Conservation (phyloP, 2,113 vertebrate species). For the Tachysurus fulvidraco region DNA sequence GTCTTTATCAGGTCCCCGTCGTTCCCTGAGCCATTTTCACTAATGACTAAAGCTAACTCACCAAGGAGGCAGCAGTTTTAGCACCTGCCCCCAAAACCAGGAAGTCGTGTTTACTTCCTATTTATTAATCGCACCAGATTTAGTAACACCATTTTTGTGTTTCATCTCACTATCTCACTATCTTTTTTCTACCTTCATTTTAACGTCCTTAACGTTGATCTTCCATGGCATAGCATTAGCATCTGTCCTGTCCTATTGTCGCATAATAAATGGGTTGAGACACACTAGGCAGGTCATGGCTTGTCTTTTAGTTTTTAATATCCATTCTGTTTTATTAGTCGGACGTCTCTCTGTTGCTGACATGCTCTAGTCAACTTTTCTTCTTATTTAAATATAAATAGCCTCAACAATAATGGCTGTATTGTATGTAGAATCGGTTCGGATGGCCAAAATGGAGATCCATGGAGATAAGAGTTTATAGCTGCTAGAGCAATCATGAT, state of each 20-base stretch:
- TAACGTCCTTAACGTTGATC: constrained; percentile 58
- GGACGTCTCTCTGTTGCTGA: not conserved
- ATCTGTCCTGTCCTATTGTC: constrained; percentile 62
- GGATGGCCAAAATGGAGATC: not conserved
- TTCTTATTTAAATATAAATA: not conserved
- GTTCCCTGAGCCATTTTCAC: constrained; percentile 13
- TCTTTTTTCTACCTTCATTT: not conserved
- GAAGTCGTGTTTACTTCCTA: constrained; percentile 28
- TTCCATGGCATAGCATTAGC: constrained; percentile 62
- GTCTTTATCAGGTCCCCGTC: constrained; percentile 29
- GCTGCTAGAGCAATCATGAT: not conserved
- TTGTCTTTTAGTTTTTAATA: not conserved
- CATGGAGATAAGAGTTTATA: no score
- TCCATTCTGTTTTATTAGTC: not conserved
- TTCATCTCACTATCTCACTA: not conserved
- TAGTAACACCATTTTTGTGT: not conserved
- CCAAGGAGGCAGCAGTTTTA: constrained; percentile 12
- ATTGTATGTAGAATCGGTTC: not conserved
- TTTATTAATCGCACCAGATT: constrained; percentile 33
- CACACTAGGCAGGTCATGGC: constrained; percentile 60
- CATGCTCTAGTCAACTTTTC: not conserved
- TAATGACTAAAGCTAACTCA: constrained; percentile 28
- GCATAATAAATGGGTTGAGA: constrained; percentile 68
- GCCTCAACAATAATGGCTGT: not conserved
- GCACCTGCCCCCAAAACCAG: not conserved